Base-by-base conservation (phyloP, 2,888 invertebrate species). In the Cristatella mucedo region DNA sequence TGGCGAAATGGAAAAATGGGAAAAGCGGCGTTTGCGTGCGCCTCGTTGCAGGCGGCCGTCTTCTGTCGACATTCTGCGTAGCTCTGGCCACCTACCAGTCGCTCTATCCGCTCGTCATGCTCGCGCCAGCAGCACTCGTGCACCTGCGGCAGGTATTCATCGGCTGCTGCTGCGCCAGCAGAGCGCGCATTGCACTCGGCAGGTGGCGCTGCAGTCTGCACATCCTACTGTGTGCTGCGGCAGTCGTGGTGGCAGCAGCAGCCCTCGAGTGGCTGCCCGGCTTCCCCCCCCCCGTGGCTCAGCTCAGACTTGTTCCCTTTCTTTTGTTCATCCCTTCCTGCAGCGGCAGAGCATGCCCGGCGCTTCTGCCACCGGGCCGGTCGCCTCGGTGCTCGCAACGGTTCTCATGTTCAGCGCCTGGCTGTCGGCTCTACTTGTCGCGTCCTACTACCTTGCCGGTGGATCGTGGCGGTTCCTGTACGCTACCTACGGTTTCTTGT, bases 401-500 rank as follows among this genome's bases (percentile, higher is more conserved):
- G 26, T 29, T 7, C 21, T 36, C 24, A 33, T 21, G 19, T 65
- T 66, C n/a, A 76, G 76, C 61, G 63, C 70, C 11, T 70, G 72
- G 39, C 66, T 77, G 54, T 65, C 67, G 11, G 67, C 66, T 22
- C 59, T 81, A 3, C 66, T 80, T 48, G 73, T 68, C 44, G 52
- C 72, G 15, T 79, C 78, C 4, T 78, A 74, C 72, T 66, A 71
- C 66, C 67, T 68, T 75, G 49, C 74, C 38, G n/a, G n/a, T n/a
- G 59, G 58, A 9, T 64, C 61, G 11, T 68, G 66, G 67, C 53
- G 58, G 31, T 73, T 71, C 50, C 45, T 73, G 11, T 51, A 76
- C 52, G 76, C 79, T 32, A 81, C 81, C 0, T 78, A 80, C 65
- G 81, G 81, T 42, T 82, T 82, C 57, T 80, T 82, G 81, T 82